Conservation (phyloP, 2,113 vertebrate genomes). For the Larimichthys crocea region DNA sequence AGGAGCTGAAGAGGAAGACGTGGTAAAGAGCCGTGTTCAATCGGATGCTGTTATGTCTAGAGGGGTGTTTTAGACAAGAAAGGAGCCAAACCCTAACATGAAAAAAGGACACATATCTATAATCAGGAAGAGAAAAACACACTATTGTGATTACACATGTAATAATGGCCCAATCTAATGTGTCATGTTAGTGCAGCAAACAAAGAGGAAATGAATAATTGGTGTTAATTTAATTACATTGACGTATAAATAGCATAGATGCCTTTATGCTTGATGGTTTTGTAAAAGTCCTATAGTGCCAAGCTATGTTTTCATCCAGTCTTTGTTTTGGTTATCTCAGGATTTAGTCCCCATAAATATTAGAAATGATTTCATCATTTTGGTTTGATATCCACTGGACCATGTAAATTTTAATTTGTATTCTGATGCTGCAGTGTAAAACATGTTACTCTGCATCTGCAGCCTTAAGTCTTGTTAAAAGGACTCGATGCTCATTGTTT, state of each 20-base stretch:
- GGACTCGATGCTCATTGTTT: slow-evolving; percentile 42
- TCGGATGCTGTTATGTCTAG: slow-evolving; percentile 25
- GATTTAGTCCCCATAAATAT: neutral
- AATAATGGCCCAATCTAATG: slow-evolving; percentile 36
- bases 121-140: neutral
- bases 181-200: neutral
- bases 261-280: slow-evolving; percentile 23
- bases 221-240: slow-evolving; percentile 25
- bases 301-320: slow-evolving; percentile 19
- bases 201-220: slow-evolving; percentile 3
- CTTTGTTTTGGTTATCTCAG: slow-evolving; percentile 25
- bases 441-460: slow-evolving; percentile 4
- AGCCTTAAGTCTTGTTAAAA: neutral
- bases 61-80: slow-evolving; percentile 3
- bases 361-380: neutral
- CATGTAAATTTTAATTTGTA: neutral
- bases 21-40: slow-evolving; percentile 7
- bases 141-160: neutral
- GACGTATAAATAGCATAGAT: slow-evolving; percentile 16
- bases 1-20: slow-evolving; percentile 14
- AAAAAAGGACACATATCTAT: neutral
- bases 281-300: neutral
- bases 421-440: slow-evolving; percentile 8
- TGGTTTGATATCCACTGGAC: neutral
- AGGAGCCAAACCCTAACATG: neutral